Evolutionary conservation across 2,113 vertebrate genomes (phyloP).

Genomic region (Emydocephalus ijimae): DNA sequence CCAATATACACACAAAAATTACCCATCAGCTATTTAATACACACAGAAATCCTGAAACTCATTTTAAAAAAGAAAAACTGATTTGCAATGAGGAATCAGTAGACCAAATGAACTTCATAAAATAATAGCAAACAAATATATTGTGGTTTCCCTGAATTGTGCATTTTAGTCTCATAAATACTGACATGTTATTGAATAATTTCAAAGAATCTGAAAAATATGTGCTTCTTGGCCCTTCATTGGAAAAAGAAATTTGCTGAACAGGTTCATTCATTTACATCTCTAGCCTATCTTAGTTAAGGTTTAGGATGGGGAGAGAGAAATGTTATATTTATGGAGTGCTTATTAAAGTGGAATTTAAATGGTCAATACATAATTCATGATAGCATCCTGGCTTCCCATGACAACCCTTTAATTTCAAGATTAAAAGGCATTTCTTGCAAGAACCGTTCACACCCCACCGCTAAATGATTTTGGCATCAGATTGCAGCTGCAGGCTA

Average conservation of each 20-base stretch:
- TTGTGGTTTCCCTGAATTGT: not conserved
- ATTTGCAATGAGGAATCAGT: not conserved
- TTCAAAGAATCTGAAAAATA: not conserved
- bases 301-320: not conserved
- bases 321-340: not conserved
- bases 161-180: not conserved
- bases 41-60: not conserved
- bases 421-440: not conserved
- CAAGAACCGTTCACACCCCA: not conserved
- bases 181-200: not conserved
- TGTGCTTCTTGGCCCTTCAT: not conserved
- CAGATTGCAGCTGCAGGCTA: not conserved
- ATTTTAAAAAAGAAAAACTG: not conserved
- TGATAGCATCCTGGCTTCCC: not conserved
- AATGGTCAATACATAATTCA: not conserved
- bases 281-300: not conserved
- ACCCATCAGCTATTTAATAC: not conserved
- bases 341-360: not conserved
- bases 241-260: not conserved
- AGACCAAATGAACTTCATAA: not conserved
- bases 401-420: not conserved
- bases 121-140: not conserved
- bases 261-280: not conserved
- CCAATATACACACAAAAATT: not conserved
- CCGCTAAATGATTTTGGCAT: not conserved